Evolutionary conservation across 1,140 invertebrate species (phyloP), one percentile per base, ranked within the genome.

Genomic region (Bursaphelenchus mucronatus): DNA sequence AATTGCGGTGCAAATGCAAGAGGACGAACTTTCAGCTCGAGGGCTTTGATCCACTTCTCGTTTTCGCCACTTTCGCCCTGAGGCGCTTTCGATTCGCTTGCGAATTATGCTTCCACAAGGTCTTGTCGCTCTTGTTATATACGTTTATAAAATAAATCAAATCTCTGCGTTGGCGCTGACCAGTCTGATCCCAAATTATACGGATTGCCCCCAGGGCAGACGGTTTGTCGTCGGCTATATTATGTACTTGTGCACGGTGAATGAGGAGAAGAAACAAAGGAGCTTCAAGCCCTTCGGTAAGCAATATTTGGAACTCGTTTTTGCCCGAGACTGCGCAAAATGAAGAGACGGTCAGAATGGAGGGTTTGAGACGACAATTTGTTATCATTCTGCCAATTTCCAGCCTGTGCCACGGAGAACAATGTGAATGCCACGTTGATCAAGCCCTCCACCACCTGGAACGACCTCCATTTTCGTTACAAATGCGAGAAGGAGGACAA

Each of bases 191-290:
- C 49, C 49, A 5, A 50, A 50, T 30, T 30, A 17, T 5, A 15
- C 49, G 30, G 53, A 63, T 3, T 63, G 61, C 55, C 13, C 55
- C 1, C 13, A 55, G 11, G 61, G 61, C 13, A 3, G 63, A 8
- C 61, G 61, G 3, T 63, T 63, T 8, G 63, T 63, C 61, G 55
- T 63, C 56, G 63, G 63, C 30, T 58, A 63, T 10, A 63, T 63
- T 40, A 13, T 63, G 58, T 63, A 64, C 56, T 11, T 63, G 15
- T 63, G 61, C 61, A 30, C 30, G 30, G 30, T 30, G 30, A 30
- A 30, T 30, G 30, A 30, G 30, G 30, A 30, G 30, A 30, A 30
- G 30, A 30, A 63, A 7, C 58, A 41, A 8, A 61, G 61, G 30
- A 65, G 55, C 55, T 63, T 63, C 30, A 17, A 30, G 11, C 61